Evolutionary conservation across 1,140 invertebrate species (phyloP).

Genomic region (Thereuonema tuberculata): DNA sequence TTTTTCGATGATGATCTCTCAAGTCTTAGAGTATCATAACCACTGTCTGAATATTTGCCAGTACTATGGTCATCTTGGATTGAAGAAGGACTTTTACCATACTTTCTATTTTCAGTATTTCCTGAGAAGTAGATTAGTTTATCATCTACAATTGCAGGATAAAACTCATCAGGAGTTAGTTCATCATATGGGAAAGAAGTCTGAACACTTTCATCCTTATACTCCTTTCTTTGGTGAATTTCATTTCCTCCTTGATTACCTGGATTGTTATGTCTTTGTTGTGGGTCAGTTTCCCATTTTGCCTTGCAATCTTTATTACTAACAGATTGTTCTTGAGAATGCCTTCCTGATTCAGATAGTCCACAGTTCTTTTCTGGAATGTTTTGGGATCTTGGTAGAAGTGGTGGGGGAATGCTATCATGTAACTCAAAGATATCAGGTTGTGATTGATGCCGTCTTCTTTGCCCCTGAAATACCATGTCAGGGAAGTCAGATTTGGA

Average conservation of each 20-base stretch:
- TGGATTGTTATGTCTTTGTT: not conserved
- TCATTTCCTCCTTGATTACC: not conserved
- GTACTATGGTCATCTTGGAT: not conserved
- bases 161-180: not conserved
- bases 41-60: constrained; percentile 28
- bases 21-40: constrained; percentile 29
- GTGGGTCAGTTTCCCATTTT: not conserved
- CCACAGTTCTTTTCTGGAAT: too few relatives aligned
- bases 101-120: not conserved
- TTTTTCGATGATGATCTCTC: constrained; percentile 11
- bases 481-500: too few relatives aligned
- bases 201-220: constrained; percentile 4
- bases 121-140: not conserved
- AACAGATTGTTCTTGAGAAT: not conserved
- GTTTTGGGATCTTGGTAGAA: too few relatives aligned
- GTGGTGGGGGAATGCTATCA: too few relatives aligned
- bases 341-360: not conserved
- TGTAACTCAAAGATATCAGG: too few relatives aligned
- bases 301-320: not conserved
- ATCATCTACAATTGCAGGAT: not conserved
- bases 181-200: not conserved
- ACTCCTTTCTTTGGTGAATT: not conserved
- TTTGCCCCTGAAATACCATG: too few relatives aligned
- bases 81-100: not conserved
- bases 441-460: not conserved